Evolutionary conservation across 64 coral and sea anemone species (phyloP).

Genomic region (Pocillopora verrucosa): DNA sequence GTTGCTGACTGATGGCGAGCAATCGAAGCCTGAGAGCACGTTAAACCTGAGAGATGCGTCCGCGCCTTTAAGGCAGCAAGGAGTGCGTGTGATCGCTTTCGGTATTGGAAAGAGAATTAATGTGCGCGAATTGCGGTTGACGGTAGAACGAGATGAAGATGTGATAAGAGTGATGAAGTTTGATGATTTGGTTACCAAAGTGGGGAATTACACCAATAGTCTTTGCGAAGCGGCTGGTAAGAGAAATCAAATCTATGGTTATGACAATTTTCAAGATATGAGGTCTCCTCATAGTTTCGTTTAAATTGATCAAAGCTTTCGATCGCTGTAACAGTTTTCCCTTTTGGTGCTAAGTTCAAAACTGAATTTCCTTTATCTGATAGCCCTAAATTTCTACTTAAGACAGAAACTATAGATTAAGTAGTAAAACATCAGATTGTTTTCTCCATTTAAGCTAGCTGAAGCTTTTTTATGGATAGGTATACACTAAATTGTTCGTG

Average conservation of each 20-base stretch:
- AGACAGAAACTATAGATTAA: no score
- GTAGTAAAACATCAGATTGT: no score
- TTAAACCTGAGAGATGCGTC: slow-evolving; percentile 1
- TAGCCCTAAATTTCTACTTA: no score
- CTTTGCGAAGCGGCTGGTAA: slow-evolving; percentile 56
- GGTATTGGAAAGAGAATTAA: slow-evolving; percentile 24
- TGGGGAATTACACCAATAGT: slow-evolving; percentile 27
- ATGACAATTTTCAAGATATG: no score
- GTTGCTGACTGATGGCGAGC: slow-evolving; percentile 31
- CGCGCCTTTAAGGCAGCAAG: background rate
- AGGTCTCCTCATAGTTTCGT: no score
- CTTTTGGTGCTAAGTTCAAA: no score
- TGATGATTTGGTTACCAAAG: slow-evolving; percentile 18
- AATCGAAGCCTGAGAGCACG: slow-evolving; percentile 15
- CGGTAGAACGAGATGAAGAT: slow-evolving; percentile 42
- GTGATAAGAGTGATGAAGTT: slow-evolving; percentile 40
- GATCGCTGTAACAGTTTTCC: no score
- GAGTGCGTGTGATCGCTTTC: slow-evolving; percentile 28
- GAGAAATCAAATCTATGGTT: background rate
- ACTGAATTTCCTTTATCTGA: no score
- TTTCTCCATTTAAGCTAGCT: no score
- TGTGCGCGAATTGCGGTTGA: background rate
- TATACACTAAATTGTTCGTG: background rate
- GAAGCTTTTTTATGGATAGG: no score
- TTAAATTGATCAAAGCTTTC: no score